phyloP scores from a whole-genome alignment of 2,888 invertebrate species.

The Anthophora plumipes region DNA sequence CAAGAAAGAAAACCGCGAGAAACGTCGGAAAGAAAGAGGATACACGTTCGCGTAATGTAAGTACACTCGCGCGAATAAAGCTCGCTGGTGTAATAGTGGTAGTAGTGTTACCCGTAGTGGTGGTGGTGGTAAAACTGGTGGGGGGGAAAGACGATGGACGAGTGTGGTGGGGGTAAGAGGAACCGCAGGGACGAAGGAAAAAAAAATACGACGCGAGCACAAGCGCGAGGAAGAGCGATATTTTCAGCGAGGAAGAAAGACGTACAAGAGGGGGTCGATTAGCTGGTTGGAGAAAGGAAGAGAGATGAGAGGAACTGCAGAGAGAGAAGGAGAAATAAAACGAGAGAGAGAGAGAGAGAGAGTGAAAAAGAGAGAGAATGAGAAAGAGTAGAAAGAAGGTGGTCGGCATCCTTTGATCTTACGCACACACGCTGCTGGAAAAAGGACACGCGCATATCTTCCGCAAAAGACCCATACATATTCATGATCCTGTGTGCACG shows the following conservation, averaged over 20 bases:
- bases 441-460: slow-evolving; percentile 76
- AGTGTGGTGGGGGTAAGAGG: slow-evolving; percentile 26
- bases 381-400: slow-evolving; percentile 72
- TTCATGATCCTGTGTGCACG: slow-evolving; percentile 69
- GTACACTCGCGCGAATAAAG: slow-evolving; percentile 61
- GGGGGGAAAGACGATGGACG: background rate
- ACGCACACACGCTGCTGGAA: slow-evolving; percentile 71
- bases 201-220: slow-evolving; percentile 24
- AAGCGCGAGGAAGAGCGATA: slow-evolving; percentile 36
- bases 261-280: slow-evolving; percentile 13
- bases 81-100: slow-evolving; percentile 18
- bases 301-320: slow-evolving; percentile 12
- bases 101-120: too few relatives aligned
- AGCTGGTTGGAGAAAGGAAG: slow-evolving; percentile 29
- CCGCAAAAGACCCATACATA: slow-evolving; percentile 73
- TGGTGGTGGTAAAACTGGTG: too few relatives aligned
- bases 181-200: slow-evolving; percentile 17
- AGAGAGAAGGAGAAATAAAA: slow-evolving; percentile 18
- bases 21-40: slow-evolving; percentile 2
- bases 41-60: slow-evolving; percentile 60
- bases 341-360: slow-evolving; percentile 31
- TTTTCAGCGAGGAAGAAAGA: slow-evolving; percentile 15
- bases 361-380: slow-evolving; percentile 34
- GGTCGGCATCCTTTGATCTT: slow-evolving; percentile 81
- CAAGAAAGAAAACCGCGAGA: background rate